Evolutionary conservation across 2,797 vertebrate species (phyloP).

Genomic region (Lacerta viridis): DNA sequence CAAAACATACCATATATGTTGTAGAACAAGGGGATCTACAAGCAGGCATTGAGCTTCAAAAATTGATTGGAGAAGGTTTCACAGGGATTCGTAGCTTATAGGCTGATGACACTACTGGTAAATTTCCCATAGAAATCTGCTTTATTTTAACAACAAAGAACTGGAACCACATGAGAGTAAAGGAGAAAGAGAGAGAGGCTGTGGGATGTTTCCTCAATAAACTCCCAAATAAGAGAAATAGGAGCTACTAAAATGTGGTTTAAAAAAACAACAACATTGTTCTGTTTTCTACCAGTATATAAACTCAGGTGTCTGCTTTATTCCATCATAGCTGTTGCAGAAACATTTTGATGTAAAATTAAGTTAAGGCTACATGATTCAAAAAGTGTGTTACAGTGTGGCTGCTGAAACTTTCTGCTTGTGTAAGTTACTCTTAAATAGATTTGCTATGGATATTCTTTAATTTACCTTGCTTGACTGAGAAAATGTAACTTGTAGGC

Average conservation of each 20-base stretch:
- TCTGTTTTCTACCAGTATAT: not conserved
- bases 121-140: constrained; percentile 20
- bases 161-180: not conserved
- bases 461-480: not conserved
- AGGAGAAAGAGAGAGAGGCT: not conserved
- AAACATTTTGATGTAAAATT: not conserved
- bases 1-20: not conserved
- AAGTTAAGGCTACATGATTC: not conserved
- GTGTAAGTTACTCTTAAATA: not conserved
- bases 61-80: not conserved
- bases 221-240: not conserved
- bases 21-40: not conserved
- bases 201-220: not conserved
- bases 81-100: constrained; percentile 32
- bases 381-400: not conserved
- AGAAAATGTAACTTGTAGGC: not conserved
- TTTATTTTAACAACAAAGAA: not conserved
- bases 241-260: not conserved
- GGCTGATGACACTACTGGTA: not conserved
- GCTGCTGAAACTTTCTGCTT: not conserved
- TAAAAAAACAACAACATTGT: not conserved
- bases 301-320: not conserved
- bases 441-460: not conserved
- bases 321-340: not conserved
- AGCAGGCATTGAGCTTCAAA: constrained; percentile 41